Conservation (phyloP, 2,113 vertebrate genomes). For the Mustelus asterias region DNA sequence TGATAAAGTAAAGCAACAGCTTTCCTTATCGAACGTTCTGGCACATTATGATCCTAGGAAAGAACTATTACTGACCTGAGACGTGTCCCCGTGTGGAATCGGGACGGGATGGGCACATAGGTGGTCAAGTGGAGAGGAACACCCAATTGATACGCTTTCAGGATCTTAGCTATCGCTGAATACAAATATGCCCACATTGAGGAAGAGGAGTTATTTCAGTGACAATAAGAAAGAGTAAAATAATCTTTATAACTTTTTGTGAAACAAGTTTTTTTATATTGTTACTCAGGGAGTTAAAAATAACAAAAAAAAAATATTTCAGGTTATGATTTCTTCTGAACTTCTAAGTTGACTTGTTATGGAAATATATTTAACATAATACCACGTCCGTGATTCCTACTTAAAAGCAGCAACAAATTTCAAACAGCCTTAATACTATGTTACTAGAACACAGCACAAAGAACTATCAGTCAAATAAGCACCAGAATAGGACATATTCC, state of each 20-base stretch:
- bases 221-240: not conserved
- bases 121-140: too few relatives aligned
- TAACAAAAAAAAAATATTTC: not conserved
- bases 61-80: too few relatives aligned
- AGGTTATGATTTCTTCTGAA: not conserved
- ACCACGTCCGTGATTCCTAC: not conserved
- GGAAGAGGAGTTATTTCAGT: too few relatives aligned
- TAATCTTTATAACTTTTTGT: not conserved
- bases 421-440: not conserved
- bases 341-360: not conserved
- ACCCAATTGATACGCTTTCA: too few relatives aligned
- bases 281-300: not conserved
- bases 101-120: too few relatives aligned
- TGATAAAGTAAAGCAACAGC: too few relatives aligned
- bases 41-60: too few relatives aligned
- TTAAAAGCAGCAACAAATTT: not conserved
- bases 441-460: not conserved
- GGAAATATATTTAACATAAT: not conserved
- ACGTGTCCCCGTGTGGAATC: too few relatives aligned
- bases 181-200: too few relatives aligned
- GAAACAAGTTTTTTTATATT: not conserved
- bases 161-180: too few relatives aligned
- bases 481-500: not conserved
- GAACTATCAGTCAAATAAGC: not conserved
- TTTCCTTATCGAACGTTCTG: too few relatives aligned